These are phyloP conservation scores for Brachyrhaphis roseni DNA, from an alignment of 2,797 vertebrate species.

Conservation along the genomic window DNA sequence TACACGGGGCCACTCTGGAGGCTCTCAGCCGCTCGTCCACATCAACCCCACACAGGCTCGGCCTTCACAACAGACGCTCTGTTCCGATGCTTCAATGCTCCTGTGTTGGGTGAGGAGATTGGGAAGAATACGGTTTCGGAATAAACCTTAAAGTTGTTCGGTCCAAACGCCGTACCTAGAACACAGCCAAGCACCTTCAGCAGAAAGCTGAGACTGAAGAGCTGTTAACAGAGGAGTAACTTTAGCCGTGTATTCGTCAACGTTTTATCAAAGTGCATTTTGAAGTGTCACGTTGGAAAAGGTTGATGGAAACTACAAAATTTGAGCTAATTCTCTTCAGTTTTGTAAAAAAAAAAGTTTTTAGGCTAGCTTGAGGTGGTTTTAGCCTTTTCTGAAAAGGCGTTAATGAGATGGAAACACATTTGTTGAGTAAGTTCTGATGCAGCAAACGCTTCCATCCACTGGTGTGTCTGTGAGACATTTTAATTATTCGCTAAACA, in stretches of 20 bases:
- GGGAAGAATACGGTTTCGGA: slow-evolving; percentile 33
- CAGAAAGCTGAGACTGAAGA: background rate
- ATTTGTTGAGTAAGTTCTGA: background rate
- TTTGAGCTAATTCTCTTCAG: background rate
- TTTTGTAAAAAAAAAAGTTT: background rate
- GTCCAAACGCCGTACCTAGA: slow-evolving; percentile 18
- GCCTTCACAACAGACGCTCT: slow-evolving; percentile 62
- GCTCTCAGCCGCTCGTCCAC: slow-evolving; percentile 69
- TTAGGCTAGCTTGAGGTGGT: background rate
- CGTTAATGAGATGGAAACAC: background rate
- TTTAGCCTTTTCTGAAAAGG: background rate
- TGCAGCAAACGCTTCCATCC: too few relatives aligned
- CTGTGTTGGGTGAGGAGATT: slow-evolving; percentile 36
- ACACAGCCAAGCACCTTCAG: background rate
- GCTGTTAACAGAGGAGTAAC: background rate
- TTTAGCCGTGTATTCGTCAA: background rate
- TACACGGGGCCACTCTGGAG: slow-evolving; percentile 73
- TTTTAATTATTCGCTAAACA: too few relatives aligned
- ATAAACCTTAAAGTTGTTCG: slow-evolving; percentile 18
- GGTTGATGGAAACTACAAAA: background rate
- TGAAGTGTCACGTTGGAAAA: background rate
- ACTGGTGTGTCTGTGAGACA: too few relatives aligned
- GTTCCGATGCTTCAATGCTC: slow-evolving; percentile 60
- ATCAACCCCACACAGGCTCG: slow-evolving; percentile 65
- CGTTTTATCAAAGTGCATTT: background rate